Conservation (phyloP, 53 echinoderm and acorn worm species). For the Pentamera pediparva region DNA sequence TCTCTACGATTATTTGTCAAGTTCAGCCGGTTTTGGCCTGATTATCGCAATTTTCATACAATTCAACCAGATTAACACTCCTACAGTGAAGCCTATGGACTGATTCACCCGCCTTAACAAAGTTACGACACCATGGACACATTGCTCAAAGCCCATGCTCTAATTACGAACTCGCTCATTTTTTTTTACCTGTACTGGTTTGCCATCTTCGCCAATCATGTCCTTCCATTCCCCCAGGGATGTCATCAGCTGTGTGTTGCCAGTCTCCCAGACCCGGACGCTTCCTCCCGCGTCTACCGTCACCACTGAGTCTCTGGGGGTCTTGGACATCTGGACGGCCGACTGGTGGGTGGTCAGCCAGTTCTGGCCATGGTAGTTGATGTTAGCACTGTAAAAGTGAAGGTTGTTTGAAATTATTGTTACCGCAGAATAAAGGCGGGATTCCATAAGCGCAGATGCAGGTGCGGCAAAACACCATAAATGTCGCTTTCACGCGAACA, state of each 20-base stretch:
- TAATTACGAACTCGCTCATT: no score
- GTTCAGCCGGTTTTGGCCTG: no score
- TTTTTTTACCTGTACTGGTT: constrained; percentile 69
- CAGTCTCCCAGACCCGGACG: constrained; percentile 89
- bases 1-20: no score
- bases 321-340: constrained; percentile 13
- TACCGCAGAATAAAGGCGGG: background rate
- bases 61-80: no score
- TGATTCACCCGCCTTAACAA: no score
- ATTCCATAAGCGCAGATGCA: no score
- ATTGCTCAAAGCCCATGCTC: no score
- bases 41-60: no score
- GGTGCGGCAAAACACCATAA: no score
- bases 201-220: constrained; percentile 72
- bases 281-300: constrained; percentile 78
- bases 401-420: background rate
- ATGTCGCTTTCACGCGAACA: no score
- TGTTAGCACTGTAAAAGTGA: background rate
- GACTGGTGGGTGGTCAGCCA: constrained; percentile 21
- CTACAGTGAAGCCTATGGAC: no score
- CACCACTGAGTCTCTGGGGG: constrained; percentile 63
- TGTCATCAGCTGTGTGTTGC: constrained; percentile 55
- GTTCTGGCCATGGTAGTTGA: constrained; percentile 5
- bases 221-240: constrained; percentile 76
- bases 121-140: no score